A percentile compares a stretch with the other conserved stretches of the same genome.
phyloP scores from a whole-genome alignment of 1,140 invertebrate species.

The Bombus confusus region DNA sequence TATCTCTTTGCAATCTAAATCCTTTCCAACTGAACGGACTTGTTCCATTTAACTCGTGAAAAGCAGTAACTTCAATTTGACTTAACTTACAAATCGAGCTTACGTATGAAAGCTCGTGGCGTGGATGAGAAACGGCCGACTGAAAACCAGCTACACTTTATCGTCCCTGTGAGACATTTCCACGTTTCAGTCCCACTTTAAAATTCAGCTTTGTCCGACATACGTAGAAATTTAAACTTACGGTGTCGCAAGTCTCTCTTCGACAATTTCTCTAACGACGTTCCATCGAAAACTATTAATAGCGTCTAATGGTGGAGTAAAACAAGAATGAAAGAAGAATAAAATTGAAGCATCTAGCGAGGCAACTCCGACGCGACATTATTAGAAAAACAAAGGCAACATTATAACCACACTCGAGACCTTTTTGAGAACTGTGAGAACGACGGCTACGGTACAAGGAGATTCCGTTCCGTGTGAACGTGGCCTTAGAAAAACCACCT shows the following conservation, averaged over 20 bases:
- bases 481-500: constrained; percentile 49
- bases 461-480: constrained; percentile 50
- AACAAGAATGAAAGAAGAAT: neutral
- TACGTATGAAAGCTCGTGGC: constrained; percentile 8
- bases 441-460: neutral
- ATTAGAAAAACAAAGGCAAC: constrained; percentile 11
- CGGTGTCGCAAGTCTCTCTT: neutral
- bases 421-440: constrained; percentile 23
- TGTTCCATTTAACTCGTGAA: constrained; percentile 43
- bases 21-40: constrained; percentile 37
- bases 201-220: too few relatives aligned
- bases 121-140: neutral
- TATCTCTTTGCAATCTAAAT: constrained; percentile 41
- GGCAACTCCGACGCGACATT: neutral
- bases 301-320: neutral
- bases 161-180: neutral
- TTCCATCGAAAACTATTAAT: neutral
- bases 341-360: neutral
- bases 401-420: neutral
- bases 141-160: constrained; percentile 15
- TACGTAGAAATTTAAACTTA: neutral
- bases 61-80: constrained; percentile 37
- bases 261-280: neutral
- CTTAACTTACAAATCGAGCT: constrained; percentile 34
- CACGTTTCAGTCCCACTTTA: neutral